Conservation (phyloP, 1,140 invertebrate genomes). For the Akabosia matsudoensis region DNA sequence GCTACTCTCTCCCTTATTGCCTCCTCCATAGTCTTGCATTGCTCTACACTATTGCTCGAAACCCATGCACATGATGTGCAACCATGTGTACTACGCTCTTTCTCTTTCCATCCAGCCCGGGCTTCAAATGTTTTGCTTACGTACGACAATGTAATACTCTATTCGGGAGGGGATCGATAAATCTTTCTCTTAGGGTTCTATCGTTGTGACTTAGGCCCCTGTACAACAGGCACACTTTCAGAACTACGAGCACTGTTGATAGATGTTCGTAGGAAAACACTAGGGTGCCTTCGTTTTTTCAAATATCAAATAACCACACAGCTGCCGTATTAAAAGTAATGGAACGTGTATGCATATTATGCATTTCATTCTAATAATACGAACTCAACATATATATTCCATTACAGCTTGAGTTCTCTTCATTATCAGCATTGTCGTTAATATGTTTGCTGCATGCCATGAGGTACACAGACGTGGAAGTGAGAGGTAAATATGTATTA, state of each 20-base stretch:
- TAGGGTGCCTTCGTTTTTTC: not conserved
- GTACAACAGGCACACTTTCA: too few species aligned
- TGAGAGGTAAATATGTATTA: too few species aligned
- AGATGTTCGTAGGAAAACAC: not conserved
- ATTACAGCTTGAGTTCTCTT: too few species aligned
- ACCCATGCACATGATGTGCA: not conserved
- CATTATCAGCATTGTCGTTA: too few species aligned
- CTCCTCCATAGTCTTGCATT: too few species aligned
- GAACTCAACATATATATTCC: not conserved
- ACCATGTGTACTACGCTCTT: slow-evolving; percentile 1
- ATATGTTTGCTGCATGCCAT: too few species aligned
- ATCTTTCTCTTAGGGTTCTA: slow-evolving; percentile 37
- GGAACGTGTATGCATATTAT: not conserved
- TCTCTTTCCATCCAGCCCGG: too few species aligned
- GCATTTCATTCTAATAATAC: not conserved
- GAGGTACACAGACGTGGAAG: too few species aligned
- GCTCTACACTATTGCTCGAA: too few species aligned
- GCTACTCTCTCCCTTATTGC: too few species aligned
- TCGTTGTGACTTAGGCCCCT: not conserved
- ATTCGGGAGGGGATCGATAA: slow-evolving; percentile 39
- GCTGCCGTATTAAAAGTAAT: not conserved
- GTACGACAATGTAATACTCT: slow-evolving; percentile 10
- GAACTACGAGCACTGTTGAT: not conserved
- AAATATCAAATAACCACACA: not conserved
- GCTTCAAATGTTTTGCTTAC: too few species aligned